Conservation (phyloP, 92 coral and sea anemone genomes). For the Palythoa caribaeorum region DNA sequence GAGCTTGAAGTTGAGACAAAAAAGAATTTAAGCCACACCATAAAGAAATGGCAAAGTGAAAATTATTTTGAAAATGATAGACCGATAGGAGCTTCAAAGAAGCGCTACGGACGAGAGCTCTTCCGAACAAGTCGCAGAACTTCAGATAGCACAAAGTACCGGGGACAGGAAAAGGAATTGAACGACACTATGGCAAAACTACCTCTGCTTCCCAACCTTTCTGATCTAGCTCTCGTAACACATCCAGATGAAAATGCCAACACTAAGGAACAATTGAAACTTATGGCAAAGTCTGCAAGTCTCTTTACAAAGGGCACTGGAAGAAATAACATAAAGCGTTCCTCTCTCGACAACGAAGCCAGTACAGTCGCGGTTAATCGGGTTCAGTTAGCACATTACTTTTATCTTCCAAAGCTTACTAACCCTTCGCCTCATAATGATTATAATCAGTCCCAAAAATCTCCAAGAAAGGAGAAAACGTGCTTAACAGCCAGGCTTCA, state of each 20-base stretch:
- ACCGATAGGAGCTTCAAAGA: not conserved
- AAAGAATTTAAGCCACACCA: not conserved
- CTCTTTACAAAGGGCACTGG: not conserved
- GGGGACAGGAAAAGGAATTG: not conserved
- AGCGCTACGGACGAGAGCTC: not conserved
- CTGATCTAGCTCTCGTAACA: not conserved
- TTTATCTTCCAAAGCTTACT: too few relatives aligned
- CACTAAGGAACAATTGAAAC: not conserved
- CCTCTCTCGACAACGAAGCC: too few relatives aligned
- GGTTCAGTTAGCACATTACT: too few relatives aligned
- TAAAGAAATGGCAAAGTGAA: constrained; percentile 36
- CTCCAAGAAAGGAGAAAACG: too few relatives aligned
- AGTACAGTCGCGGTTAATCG: too few relatives aligned
- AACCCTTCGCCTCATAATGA: too few relatives aligned
- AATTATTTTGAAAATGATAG: not conserved
- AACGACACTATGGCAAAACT: not conserved
- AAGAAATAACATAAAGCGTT: too few relatives aligned
- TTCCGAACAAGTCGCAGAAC: too few relatives aligned
- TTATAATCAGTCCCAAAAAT: too few relatives aligned
- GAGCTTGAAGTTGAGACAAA: constrained; percentile 14
- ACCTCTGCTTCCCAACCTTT: constrained; percentile 1
- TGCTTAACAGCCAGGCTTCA: too few relatives aligned
- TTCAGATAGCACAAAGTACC: too few relatives aligned
- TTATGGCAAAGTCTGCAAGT: not conserved
- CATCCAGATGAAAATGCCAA: not conserved